Evolutionary conservation across 2,888 invertebrate genomes (phyloP), one percentile per base, ranked within the genome.

Genomic region (Callyntrura sp.): DNA sequence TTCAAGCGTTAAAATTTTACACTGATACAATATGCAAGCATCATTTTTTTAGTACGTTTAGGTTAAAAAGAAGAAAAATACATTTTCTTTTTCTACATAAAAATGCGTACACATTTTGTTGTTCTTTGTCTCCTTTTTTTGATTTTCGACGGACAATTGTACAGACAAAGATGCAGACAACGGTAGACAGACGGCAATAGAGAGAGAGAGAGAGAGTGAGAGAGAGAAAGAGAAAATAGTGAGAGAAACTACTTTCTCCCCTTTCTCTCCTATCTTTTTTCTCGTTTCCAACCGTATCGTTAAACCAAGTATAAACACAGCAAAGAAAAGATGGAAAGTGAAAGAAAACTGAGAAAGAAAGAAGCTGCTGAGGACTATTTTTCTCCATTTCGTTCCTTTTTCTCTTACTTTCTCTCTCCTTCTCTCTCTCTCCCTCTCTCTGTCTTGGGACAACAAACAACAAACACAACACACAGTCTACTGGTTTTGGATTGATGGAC

Each of bases 401-500:
- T 5, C 51, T 51, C 11, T 11, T 45, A 45, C 45, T 45, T 5
- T 45, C 11, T 5, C 45, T 11, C 45, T 45, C 6, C 5, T 45
- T 5, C 45, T 45, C n/a, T 12, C 20, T 60, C 60, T 60, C 20
- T 20, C 11, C n/a, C 11, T 48, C 12, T 23, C 11, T 48, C 23
- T 23, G n/a, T 51, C 48, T 51, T 76, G 76, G 51, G 76, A 76
- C 73, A 73, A 45, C 45, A 73, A 62, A 62, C 23, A 62, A 62
- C 6, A 57, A 17, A 57, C 17, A 57, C 17, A n/a, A 43, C 28
- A 12, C 35, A 8, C 68, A 73, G 65, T 65, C 73, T 17, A 45
- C 45, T 48, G 45, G 45, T 48, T 23, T 28, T 55, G 25, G 57
- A 78, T 57, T 78, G 78, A 78, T 78, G 35, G 78, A 57, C 78